Base-by-base conservation (phyloP, 2,888 invertebrate genomes). In the Archips xylosteana region DNA sequence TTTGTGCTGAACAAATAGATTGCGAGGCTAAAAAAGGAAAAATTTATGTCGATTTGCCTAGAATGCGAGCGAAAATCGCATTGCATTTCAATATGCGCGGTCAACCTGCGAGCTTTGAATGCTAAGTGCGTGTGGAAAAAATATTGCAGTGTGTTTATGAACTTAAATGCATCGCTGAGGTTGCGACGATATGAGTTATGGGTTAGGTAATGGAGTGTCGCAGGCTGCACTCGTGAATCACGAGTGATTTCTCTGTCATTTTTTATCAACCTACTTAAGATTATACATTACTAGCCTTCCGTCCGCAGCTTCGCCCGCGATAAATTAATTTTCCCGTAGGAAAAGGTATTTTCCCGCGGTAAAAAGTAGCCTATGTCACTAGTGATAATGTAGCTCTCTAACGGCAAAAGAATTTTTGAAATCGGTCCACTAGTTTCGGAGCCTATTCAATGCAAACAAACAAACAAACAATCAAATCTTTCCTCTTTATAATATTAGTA, bases 61-160 rank as follows among this genome's bases (percentile, higher is more conserved):
- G 81, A 81, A 82, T 82, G 81, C 75, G 74, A 0, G 57, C 75
- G 75, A 75, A 79, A 75, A 76, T 77, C 78, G 77, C 75, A 72
- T 74, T 71, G 79, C 79, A 82, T 82, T 79, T 79, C 77, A 82
- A 84, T 84, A 80, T 76, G 77, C 76, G 76, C 74, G 77, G 78
- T 80, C 76, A 70, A 49, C 63, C 79, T 34, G 76, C 82, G 78
- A 79, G 82, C 78, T 78, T 78, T 75, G 85, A 82, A 88, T 89
- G 81, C 83, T 82, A 81, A 83, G 76, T 70, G 76, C 70, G 59
- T 63, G 76, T 76, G 75, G 77, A 74, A 78, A 79, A 79, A 79
- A 23, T 23, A 8, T 9, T 39, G 9, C 54, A 9, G 54, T 8
- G 15, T 54, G 9, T 9, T 23, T 8, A 15, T n/a, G 23, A 39